A percentile compares a stretch with the other conserved stretches of the same genome.
Evolutionary conservation across 2,888 invertebrate species (phyloP).

Genomic region (Andrena haemorrhoa): DNA sequence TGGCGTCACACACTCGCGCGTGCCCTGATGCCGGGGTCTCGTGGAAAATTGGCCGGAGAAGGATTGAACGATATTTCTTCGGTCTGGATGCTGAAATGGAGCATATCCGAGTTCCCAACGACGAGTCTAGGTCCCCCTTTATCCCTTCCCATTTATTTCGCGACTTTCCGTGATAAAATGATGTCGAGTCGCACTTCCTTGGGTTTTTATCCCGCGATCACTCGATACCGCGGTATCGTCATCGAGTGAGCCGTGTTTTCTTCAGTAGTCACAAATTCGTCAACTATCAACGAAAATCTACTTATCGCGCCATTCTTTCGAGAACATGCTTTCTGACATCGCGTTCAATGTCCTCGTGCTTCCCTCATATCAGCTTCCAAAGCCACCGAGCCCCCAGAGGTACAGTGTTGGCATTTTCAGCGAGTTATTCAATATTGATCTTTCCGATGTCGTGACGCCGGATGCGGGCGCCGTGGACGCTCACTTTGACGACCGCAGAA

Average conservation of each 20-base stretch:
- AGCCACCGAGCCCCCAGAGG: neutral
- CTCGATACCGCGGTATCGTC: too few relatives aligned
- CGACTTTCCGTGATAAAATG: conserved; percentile 13
- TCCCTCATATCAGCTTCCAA: neutral
- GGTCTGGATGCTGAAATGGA: conserved; percentile 63
- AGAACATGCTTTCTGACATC: neutral
- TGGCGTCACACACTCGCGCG: conserved; percentile 23
- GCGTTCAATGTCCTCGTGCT: neutral
- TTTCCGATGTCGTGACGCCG: conserved; percentile 38
- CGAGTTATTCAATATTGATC: conserved; percentile 61
- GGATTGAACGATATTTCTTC: conserved; percentile 65
- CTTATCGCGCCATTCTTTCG: neutral
- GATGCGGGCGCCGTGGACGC: conserved; percentile 40
- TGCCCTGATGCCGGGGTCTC: neutral
- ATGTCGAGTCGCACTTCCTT: neutral
- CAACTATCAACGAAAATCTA: neutral
- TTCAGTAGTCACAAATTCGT: too few relatives aligned
- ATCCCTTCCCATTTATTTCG: conserved; percentile 28
- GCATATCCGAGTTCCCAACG: conserved; percentile 61
- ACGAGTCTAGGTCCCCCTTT: conserved; percentile 14
- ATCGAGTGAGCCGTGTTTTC: too few relatives aligned
- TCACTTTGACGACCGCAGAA: conserved; percentile 46
- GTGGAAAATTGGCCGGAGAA: conserved; percentile 44
- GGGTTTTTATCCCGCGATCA: neutral
- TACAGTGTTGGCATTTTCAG: conserved; percentile 34